Evolutionary conservation across 2,888 invertebrate species (phyloP).

Genomic region (Campaea margaritaria): DNA sequence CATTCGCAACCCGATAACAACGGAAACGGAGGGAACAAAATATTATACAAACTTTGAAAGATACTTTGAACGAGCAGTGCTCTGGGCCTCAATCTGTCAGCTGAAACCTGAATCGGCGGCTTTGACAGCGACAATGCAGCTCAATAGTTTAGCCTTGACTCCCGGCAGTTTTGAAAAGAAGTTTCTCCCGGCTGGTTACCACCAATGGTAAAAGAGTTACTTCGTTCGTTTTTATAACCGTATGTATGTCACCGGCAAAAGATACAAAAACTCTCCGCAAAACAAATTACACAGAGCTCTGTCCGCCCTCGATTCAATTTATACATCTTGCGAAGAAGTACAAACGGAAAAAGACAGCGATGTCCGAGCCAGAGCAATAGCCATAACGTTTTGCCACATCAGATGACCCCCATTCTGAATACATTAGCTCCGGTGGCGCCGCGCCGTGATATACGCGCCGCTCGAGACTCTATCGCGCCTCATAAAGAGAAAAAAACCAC

Average conservation of each 20-base stretch:
- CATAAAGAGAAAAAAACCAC: conserved; percentile 9
- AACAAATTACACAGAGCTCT: background rate
- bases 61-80: too few species aligned
- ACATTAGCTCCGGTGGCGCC: conserved; percentile 9
- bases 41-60: background rate
- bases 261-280: too few species aligned
- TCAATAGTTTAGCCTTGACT: too few species aligned
- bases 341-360: background rate
- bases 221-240: too few species aligned
- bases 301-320: background rate
- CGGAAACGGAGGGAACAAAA: background rate
- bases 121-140: too few species aligned
- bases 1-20: background rate
- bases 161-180: too few species aligned
- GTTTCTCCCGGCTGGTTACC: too few species aligned
- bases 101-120: too few species aligned
- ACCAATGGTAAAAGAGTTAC: too few species aligned
- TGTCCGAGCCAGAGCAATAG: conserved; percentile 4
- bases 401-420: conserved; percentile 8
- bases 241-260: too few species aligned
- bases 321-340: background rate
- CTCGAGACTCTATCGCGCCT: conserved; percentile 12
- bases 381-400: conserved; percentile 4
- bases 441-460: conserved; percentile 7
- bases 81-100: too few species aligned